These are phyloP conservation scores for Ophion obscuratus DNA, from an alignment of 2,888 invertebrate genomes.

Conservation along the genomic window DNA sequence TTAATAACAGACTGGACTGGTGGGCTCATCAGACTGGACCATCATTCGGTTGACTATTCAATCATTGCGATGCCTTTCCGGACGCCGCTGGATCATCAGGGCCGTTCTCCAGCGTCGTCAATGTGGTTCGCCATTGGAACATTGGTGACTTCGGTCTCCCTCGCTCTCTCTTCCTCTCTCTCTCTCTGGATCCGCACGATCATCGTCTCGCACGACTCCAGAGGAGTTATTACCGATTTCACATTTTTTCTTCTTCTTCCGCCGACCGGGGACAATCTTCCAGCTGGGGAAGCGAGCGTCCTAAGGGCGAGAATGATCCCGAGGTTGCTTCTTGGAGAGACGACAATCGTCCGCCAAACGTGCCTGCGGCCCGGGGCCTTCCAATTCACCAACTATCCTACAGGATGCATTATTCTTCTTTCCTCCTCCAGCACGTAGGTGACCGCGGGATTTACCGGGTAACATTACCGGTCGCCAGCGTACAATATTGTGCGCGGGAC, in stretches of 20 bases:
- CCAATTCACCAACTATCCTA: constrained; percentile 27
- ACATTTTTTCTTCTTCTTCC: constrained; percentile 38
- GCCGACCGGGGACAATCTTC: constrained; percentile 63
- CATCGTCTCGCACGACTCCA: constrained; percentile 70
- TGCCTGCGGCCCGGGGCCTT: constrained; percentile 51
- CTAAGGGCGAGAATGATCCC: constrained; percentile 30
- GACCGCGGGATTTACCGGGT: constrained; percentile 58
- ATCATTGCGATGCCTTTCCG: constrained; percentile 17
- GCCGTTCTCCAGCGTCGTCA: constrained; percentile 45
- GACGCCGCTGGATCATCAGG: constrained; percentile 27
- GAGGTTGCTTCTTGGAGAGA: constrained; percentile 45
- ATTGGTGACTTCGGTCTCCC: constrained; percentile 35
- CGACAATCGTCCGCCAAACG: constrained; percentile 64
- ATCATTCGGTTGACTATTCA: constrained; percentile 47
- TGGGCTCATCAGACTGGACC: constrained; percentile 43
- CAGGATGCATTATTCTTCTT: constrained; percentile 12
- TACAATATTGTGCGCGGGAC: constrained; percentile 43
- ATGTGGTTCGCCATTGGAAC: constrained; percentile 45
- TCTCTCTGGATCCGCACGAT: constrained; percentile 14
- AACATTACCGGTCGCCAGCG: constrained; percentile 62
- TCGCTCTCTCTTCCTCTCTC: background rate
- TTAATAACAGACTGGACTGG: constrained; percentile 46
- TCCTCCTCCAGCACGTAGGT: constrained; percentile 51
- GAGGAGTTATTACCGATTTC: constrained; percentile 72
- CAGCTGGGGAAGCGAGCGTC: constrained; percentile 28